Percentiles rank a stretch among this genome's conserved stretches.
Evolutionary conservation across 2,797 vertebrate genomes (phyloP).

Genomic region (Tragopan temminckii): DNA sequence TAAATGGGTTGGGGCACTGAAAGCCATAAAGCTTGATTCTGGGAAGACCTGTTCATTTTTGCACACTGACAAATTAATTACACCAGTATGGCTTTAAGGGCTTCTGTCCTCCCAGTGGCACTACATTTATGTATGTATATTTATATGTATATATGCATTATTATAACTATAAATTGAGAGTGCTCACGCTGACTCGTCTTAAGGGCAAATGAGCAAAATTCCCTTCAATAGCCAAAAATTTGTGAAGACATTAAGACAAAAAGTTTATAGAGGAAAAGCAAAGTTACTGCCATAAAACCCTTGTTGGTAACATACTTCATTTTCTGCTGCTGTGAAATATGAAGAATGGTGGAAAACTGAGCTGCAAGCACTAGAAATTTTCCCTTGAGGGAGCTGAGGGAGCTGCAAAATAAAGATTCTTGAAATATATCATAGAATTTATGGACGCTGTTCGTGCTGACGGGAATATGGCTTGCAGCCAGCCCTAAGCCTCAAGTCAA

Average conservation of each 20-base stretch:
- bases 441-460: background rate
- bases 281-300: background rate
- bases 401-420: slow-evolving; percentile 14
- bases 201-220: background rate
- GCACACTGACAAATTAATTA: background rate
- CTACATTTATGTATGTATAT: fast-evolving
- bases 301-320: background rate
- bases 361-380: background rate
- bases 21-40: background rate
- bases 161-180: background rate
- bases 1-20: background rate
- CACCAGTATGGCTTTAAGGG: background rate
- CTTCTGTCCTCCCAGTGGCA: background rate
- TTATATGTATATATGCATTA: fast-evolving
- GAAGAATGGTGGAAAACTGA: background rate
- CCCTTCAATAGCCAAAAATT: background rate
- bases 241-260: background rate
- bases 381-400: background rate
- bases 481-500: background rate
- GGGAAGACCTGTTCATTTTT: background rate
- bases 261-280: background rate
- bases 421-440: background rate
- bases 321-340: background rate
- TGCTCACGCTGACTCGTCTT: background rate
- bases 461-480: background rate